phyloP scores from a whole-genome alignment of 2,113 vertebrate species.

The Grallaria varia region DNA sequence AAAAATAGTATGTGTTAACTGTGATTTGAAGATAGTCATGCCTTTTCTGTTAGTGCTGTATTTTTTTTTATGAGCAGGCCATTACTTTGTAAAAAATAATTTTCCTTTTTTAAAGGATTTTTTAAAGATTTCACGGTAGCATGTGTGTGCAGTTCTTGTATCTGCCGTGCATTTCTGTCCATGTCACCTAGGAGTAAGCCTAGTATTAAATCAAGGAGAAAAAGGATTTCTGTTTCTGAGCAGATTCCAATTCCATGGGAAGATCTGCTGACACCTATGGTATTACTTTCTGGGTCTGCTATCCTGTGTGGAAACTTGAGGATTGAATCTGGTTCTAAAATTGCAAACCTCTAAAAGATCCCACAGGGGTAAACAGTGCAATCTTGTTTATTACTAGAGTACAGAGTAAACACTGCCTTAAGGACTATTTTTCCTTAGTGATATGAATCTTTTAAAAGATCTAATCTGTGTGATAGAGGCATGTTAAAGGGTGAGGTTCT shows the following conservation, averaged over 20 bases:
- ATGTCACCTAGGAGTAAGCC: fast-evolving
- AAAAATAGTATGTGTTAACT: neutral
- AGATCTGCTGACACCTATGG: neutral
- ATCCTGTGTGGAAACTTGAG: neutral
- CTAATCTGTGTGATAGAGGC: neutral
- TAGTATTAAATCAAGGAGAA: neutral
- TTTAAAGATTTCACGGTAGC: neutral
- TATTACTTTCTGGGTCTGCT: neutral
- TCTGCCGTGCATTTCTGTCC: neutral
- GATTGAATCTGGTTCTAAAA: neutral
- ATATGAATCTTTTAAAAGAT: neutral
- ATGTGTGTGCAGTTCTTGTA: neutral
- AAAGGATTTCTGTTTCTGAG: neutral
- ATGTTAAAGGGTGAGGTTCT: neutral
- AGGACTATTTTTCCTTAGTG: neutral
- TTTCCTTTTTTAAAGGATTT: neutral
- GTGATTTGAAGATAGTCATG: neutral
- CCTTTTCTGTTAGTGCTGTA: neutral
- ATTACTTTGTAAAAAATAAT: neutral
- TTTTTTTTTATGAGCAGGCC: neutral
- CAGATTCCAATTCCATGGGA: neutral
- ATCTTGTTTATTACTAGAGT: neutral
- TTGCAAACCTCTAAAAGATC: neutral
- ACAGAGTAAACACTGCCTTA: neutral
- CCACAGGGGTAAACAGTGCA: fast-evolving